phyloP scores from a whole-genome alignment of 2,113 vertebrate genomes.

The Orthonyx spaldingii region DNA sequence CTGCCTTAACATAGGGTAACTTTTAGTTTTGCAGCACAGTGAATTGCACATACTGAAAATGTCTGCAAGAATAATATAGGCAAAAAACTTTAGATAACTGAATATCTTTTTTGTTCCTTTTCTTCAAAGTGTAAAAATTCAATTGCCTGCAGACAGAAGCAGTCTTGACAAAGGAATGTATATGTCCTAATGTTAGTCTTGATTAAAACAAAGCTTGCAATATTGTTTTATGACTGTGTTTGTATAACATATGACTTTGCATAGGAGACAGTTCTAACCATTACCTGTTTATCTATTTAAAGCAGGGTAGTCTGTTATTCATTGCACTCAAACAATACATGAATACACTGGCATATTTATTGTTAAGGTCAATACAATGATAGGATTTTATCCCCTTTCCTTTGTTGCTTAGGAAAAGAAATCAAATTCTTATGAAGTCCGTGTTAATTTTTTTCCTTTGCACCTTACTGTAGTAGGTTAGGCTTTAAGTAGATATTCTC shows the following conservation, averaged over 20 bases:
- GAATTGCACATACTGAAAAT: neutral
- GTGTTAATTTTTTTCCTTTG: neutral
- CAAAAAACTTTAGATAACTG: neutral
- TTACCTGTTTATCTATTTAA: slow-evolving; percentile 59
- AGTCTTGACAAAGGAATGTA: neutral
- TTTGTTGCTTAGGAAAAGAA: slow-evolving; percentile 22
- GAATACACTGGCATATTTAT: slow-evolving; percentile 49
- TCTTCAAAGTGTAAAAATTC: neutral
- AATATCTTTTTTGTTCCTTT: neutral
- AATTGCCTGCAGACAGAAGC: neutral
- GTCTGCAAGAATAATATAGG: neutral
- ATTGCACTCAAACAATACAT: neutral
- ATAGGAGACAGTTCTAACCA: slow-evolving; percentile 28
- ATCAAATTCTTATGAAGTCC: neutral
- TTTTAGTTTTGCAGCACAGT: neutral
- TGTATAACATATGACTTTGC: slow-evolving; percentile 48
- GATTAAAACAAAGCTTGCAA: slow-evolving; percentile 43
- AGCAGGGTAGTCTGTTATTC: slow-evolving; percentile 41
- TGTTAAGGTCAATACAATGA: slow-evolving; percentile 57
- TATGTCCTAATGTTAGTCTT: neutral
- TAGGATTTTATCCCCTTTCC: slow-evolving; percentile 20
- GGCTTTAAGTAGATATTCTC: slow-evolving; percentile 5
- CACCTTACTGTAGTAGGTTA: neutral
- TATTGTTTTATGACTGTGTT: slow-evolving; percentile 36
- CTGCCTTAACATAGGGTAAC: neutral